Evolutionary conservation across 1,140 invertebrate genomes (phyloP).

Genomic region (Bradynema listronoti): DNA sequence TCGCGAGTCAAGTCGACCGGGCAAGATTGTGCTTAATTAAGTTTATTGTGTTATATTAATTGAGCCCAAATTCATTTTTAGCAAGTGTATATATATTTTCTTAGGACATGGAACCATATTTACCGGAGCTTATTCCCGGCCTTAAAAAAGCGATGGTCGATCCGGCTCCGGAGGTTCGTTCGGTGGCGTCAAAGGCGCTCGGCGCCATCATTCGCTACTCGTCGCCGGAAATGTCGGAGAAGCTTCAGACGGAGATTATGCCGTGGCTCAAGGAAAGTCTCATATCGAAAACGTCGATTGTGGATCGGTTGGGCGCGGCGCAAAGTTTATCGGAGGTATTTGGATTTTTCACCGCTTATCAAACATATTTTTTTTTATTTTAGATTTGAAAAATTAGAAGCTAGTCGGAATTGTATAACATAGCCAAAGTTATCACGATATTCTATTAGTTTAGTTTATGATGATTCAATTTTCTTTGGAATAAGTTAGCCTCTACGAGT

Average conservation of each 20-base stretch:
- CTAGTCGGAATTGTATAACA: too few relatives aligned
- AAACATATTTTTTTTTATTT: too few relatives aligned
- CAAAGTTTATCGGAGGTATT: conserved; percentile 76
- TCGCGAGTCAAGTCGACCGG: too few relatives aligned
- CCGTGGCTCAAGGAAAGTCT: conserved; percentile 97
- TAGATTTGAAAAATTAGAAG: too few relatives aligned
- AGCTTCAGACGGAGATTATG: conserved; percentile 28
- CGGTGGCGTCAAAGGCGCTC: conserved; percentile 82
- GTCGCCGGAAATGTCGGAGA: conserved; percentile 61
- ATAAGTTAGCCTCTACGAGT: too few relatives aligned
- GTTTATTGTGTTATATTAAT: too few relatives aligned
- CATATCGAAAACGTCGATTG: conserved; percentile 87
- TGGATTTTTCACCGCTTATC: too few relatives aligned
- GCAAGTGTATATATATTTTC: not conserved
- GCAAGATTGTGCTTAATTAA: too few relatives aligned
- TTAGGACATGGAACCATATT: conserved; percentile 82
- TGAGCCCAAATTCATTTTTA: too few relatives aligned
- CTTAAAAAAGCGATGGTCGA: conserved; percentile 89
- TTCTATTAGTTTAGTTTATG: too few relatives aligned
- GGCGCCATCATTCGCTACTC: conserved; percentile 95
- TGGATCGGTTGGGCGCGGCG: conserved; percentile 92
- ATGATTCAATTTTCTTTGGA: too few relatives aligned
- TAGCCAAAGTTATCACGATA: too few relatives aligned
- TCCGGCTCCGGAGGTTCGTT: conserved; percentile 77
- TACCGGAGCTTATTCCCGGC: conserved; percentile 90